These are phyloP conservation scores for Ceraclea dissimilis DNA, from an alignment of 2,888 invertebrate species.

Conservation along the genomic window DNA sequence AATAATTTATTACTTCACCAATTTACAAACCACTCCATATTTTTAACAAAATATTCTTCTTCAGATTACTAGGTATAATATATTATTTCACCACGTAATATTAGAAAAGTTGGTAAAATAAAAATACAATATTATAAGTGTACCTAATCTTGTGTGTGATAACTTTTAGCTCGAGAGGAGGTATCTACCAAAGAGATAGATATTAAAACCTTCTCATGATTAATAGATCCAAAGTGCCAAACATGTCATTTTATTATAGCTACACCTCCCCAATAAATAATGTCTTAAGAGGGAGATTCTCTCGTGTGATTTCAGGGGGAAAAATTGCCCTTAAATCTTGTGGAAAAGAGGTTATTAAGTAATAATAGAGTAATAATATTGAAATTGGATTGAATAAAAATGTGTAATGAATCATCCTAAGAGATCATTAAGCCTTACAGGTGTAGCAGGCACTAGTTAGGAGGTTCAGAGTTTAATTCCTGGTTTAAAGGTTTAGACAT, in stretches of 20 bases:
- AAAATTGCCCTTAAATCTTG: slow-evolving; percentile 2
- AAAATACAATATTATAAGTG: not conserved
- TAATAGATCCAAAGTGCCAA: slow-evolving; percentile 25
- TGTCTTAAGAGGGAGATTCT: not conserved
- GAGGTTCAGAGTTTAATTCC: too few species aligned
- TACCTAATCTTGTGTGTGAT: slow-evolving; percentile 20
- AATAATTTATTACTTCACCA: too few species aligned
- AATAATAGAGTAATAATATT: not conserved
- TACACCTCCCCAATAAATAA: not conserved
- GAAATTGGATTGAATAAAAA: not conserved
- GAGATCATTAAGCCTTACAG: too few species aligned
- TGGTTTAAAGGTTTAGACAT: too few species aligned
- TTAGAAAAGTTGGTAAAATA: too few species aligned
- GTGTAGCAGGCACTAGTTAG: too few species aligned
- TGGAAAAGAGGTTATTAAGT: not conserved
- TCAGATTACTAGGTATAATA: too few species aligned
- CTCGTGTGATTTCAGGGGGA: not conserved
- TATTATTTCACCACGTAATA: too few species aligned
- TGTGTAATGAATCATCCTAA: not conserved
- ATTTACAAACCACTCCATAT: too few species aligned
- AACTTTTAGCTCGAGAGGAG: slow-evolving; percentile 17
- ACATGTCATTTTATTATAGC: slow-evolving; percentile 14
- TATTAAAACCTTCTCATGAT: slow-evolving; percentile 27
- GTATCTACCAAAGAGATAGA: slow-evolving; percentile 25
- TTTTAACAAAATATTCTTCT: too few species aligned